Percentiles rank a stretch among this genome's conserved stretches.
phyloP scores from a whole-genome alignment of 35 echinoderm and acorn worm species.

The Diadema setosum region DNA sequence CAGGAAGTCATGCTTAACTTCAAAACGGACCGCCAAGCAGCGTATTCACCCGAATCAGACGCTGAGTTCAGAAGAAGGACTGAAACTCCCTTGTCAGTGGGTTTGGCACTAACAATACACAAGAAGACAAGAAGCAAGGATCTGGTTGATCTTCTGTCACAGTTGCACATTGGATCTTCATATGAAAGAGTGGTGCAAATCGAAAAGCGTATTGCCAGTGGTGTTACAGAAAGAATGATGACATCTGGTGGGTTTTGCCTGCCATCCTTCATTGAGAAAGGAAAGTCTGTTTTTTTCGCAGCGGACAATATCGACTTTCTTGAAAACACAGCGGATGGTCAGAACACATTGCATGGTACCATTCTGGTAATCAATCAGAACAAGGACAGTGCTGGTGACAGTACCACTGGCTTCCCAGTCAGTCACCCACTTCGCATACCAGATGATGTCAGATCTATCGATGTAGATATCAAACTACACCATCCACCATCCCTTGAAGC shows the following conservation, averaged over 20 bases:
- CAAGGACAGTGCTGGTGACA: background rate
- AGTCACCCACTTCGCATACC: background rate
- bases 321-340: constrained; percentile 47
- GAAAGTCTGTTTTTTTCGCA: constrained; percentile 28
- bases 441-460: background rate
- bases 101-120: constrained; percentile 7
- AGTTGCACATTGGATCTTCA: background rate
- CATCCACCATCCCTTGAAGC: background rate
- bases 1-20: constrained; percentile 6
- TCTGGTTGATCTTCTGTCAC: constrained; percentile 1
- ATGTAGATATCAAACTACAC: background rate
- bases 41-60: background rate
- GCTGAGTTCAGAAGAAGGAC: constrained; percentile 1
- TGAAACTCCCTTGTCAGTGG: constrained; percentile 22
- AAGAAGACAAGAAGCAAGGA: constrained; percentile 40
- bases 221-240: constrained; percentile 10
- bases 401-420: background rate
- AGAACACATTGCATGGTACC: constrained; percentile 46
- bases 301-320: constrained; percentile 50
- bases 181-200: background rate
- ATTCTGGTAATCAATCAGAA: constrained; percentile 38
- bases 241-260: constrained; percentile 25
- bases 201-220: constrained; percentile 36
- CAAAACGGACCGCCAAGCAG: constrained; percentile 5
- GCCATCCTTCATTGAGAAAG: constrained; percentile 2